phyloP scores from a whole-genome alignment of 2,113 vertebrate genomes.

The Burhinus oedicnemus region DNA sequence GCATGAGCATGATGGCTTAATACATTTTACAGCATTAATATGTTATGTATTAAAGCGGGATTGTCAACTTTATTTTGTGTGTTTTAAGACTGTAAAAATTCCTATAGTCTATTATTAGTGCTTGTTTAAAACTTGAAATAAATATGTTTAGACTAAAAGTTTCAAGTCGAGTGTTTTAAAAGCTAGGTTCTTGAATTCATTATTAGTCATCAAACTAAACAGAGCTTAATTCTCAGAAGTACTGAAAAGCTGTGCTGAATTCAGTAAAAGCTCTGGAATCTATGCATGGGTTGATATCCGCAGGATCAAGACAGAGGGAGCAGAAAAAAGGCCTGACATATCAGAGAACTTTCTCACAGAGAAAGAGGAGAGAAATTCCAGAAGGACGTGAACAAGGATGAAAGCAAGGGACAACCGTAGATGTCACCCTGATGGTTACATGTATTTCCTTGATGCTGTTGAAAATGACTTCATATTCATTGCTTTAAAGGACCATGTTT shows the following conservation, averaged over 20 bases:
- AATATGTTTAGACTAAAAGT: neutral
- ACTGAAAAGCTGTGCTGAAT: neutral
- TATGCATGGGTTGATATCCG: neutral
- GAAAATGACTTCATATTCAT: neutral
- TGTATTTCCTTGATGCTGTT: neutral
- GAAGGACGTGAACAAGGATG: neutral
- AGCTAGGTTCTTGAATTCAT: neutral
- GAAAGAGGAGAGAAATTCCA: neutral
- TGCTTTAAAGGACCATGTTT: neutral
- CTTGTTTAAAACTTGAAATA: slow-evolving; percentile 4
- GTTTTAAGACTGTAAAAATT: neutral
- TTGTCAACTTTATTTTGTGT: neutral
- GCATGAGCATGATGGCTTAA: neutral
- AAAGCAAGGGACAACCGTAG: neutral
- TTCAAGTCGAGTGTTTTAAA: neutral
- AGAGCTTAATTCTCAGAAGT: neutral
- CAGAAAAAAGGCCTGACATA: neutral
- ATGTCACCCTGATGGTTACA: neutral
- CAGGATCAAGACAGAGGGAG: neutral
- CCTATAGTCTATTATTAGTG: neutral
- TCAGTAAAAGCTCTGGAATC: neutral
- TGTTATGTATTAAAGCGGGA: neutral
- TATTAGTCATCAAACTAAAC: neutral
- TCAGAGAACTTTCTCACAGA: neutral
- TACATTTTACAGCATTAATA: neutral